These are phyloP conservation scores for Zaprionus bogoriensis DNA, from an alignment of 2,888 invertebrate genomes.

Conservation along the genomic window DNA sequence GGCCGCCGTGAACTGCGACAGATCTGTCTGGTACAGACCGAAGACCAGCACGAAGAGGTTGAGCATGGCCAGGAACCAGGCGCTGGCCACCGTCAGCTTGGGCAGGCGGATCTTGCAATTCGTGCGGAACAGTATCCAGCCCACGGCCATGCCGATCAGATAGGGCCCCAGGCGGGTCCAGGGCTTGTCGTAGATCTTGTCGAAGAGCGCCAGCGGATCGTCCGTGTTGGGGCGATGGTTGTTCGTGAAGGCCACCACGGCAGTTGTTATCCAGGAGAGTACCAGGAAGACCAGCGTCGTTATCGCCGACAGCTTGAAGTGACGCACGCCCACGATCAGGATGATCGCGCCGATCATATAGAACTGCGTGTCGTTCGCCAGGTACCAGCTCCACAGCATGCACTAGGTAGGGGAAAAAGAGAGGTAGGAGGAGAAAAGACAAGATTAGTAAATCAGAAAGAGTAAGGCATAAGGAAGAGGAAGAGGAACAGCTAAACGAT, in stretches of 20 bases:
- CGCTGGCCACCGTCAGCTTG: constrained; percentile 86
- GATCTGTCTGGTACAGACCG: constrained; percentile 89
- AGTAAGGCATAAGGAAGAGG: background rate
- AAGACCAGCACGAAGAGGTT: constrained; percentile 90
- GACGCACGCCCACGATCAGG: constrained; percentile 90
- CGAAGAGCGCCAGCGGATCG: constrained; percentile 92
- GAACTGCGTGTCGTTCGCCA: constrained; percentile 94
- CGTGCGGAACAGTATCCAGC: constrained; percentile 92
- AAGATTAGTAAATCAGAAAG: background rate
- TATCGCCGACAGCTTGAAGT: constrained; percentile 89
- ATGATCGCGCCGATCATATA: constrained; percentile 92
- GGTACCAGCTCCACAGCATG: constrained; percentile 96
- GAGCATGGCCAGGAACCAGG: constrained; percentile 88
- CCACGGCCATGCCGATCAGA: constrained; percentile 91
- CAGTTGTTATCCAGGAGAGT: constrained; percentile 91
- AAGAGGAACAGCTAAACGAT: background rate
- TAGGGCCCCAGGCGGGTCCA: constrained; percentile 94
- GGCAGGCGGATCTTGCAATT: constrained; percentile 90
- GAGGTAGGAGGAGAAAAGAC: background rate
- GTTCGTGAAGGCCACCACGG: constrained; percentile 90
- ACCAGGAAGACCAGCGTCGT: constrained; percentile 87
- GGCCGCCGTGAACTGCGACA: constrained; percentile 88
- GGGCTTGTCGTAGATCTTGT: constrained; percentile 95
- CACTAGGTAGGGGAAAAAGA: constrained; percentile 85
- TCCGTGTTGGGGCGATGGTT: constrained; percentile 91